Evolutionary conservation across 2,888 invertebrate species (phyloP), one percentile per base, ranked within the genome.

Genomic region (Timema cristinae): DNA sequence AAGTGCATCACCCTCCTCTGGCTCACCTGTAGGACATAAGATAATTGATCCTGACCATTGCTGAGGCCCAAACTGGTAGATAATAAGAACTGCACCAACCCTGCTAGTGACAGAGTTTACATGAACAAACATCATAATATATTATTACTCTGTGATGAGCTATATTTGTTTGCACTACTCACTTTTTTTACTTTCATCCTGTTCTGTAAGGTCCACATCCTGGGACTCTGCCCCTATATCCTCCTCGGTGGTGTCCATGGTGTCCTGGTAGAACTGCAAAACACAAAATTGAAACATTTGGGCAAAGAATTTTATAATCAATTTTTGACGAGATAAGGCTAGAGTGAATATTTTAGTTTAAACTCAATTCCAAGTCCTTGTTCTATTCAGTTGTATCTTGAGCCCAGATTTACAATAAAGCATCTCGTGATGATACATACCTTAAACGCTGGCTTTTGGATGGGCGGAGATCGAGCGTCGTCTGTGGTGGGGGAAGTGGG

Each of bases 201-300:
- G 72, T 63, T 68, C 54, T 47, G 48, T 61, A n/a, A 52, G 63
- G 9, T 59, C 69, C 63, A 71, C 69, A n/a, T 47, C 50, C 15
- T 66, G 52, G n/a, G 52, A 56, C 32, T 50, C 56, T 50, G 13
- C 49, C 52, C 79, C 76, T 16, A 74, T 75, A 48, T 81, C 81
- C 59, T 77, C 78, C 56, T 76, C 76, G 63, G 88, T 88, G 8
- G 88, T 86, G 77, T 94, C 92, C 74, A 96, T 83, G 0, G 96
- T 97, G 77, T 97, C 97, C 84, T 96, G 94, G 81, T 97, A 97
- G 83, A 97, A 97, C 86, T 88, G 79, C 50, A 81, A 74, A 68
- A 52, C 11, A 71, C n/a, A 50, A 66, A 32, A 7, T 54, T 9
- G 59, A 59, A 13, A 13, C 59, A 11, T 54, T 54, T 32, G 32